Evolutionary conservation across 2,797 vertebrate genomes (phyloP).

Genomic region (Orestias chungarensis): DNA sequence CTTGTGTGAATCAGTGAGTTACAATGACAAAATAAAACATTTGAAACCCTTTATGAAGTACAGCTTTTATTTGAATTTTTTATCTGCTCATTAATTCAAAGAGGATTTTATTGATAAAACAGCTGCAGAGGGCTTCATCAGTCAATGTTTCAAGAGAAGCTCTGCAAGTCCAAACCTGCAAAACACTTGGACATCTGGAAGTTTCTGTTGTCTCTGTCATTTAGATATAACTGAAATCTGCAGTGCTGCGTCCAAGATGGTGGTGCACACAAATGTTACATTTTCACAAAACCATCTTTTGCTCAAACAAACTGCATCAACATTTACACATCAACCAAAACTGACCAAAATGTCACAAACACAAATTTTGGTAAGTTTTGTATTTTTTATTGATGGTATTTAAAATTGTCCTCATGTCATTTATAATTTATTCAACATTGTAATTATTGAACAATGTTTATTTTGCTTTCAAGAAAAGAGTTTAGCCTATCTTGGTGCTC

Average conservation of each 20-base stretch:
- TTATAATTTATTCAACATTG: no score
- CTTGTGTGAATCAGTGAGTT: not conserved
- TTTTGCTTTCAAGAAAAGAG: no score
- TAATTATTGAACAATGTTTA: no score
- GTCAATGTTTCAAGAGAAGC: conserved; percentile 13
- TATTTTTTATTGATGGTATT: no score
- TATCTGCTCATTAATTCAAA: not conserved
- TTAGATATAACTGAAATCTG: conserved; percentile 18
- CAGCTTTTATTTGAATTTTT: not conserved
- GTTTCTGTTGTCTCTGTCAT: conserved; percentile 12
- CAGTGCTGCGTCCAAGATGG: conserved; percentile 8
- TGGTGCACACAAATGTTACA: conserved; percentile 1
- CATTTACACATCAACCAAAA: not conserved
- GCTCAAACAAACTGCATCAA: not conserved
- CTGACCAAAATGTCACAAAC: not conserved
- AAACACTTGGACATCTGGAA: not conserved
- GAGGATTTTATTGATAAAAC: conserved; percentile 13
- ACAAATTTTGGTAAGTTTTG: no score
- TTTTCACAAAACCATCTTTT: conserved; percentile 3
- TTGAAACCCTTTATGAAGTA: not conserved
- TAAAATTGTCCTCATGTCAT: no score
- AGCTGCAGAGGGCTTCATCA: conserved; percentile 3
- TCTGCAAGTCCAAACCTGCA: not conserved
- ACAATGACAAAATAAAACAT: not conserved
- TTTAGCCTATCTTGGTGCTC: no score